Percentiles rank a stretch among this genome's conserved stretches.
Conservation (phyloP, 2,113 vertebrate species). For the Tragelaphus buxtoni region DNA sequence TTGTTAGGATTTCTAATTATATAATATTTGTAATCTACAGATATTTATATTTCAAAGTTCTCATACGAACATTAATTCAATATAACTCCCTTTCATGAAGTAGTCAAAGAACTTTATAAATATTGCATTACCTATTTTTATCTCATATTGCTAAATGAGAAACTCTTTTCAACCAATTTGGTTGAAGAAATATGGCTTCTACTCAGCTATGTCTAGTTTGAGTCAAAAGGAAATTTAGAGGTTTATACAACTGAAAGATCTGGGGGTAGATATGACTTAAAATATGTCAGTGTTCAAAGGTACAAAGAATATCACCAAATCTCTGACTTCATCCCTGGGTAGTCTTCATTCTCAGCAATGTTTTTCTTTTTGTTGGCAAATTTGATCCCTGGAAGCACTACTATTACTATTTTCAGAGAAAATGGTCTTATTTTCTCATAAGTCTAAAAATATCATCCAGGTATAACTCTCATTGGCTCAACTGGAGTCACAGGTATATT, state of each 20-base stretch:
- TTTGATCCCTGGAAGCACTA: neutral
- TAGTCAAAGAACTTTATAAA: neutral
- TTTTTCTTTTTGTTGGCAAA: neutral
- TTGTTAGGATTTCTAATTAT: neutral
- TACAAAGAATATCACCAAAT: neutral
- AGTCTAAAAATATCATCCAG: neutral
- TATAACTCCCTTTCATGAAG: neutral
- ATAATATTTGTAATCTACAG: neutral
- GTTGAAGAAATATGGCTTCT: neutral
- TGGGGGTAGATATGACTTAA: neutral
- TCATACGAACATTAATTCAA: neutral
- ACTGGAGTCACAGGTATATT: neutral
- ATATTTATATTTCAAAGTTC: constrained; percentile 21
- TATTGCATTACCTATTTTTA: constrained; percentile 22
- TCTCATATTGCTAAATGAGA: constrained; percentile 11
- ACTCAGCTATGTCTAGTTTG: neutral
- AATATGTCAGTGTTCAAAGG: neutral
- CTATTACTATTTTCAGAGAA: neutral
- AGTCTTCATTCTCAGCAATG: neutral
- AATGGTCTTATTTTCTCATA: neutral
- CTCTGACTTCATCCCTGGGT: neutral
- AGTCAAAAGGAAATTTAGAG: neutral
- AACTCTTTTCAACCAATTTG: neutral
- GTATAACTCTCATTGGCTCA: neutral
- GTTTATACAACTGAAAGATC: neutral